Evolutionary conservation across 2,888 invertebrate species (phyloP).

Genomic region (Meteorus cinctellus): DNA sequence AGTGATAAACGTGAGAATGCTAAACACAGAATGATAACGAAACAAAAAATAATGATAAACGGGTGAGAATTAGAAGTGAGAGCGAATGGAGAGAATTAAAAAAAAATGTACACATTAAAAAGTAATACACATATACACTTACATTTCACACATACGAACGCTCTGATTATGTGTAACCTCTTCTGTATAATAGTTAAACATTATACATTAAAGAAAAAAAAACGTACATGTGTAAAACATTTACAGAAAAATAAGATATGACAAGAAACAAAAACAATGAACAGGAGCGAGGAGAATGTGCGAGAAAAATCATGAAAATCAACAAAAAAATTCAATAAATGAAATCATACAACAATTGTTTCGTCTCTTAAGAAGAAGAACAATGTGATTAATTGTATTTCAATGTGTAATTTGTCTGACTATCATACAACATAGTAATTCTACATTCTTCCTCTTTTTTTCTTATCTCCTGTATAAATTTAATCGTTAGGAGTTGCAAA

Average conservation of each 20-base stretch:
- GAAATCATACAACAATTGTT: background rate
- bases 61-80: background rate
- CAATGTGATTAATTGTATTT: constrained; percentile 61
- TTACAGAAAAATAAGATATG: background rate
- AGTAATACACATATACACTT: background rate
- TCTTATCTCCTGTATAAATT: constrained; percentile 68
- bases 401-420: constrained; percentile 70
- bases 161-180: background rate
- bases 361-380: background rate
- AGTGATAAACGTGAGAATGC: constrained; percentile 11
- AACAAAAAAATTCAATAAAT: background rate
- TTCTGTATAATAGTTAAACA: constrained; percentile 7
- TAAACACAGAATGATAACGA: background rate
- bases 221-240: background rate
- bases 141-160: background rate
- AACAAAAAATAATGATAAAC: constrained; percentile 2
- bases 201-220: constrained; percentile 1
- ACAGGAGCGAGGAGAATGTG: background rate
- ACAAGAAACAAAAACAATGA: background rate
- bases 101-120: background rate
- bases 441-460: constrained; percentile 52
- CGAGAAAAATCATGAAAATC: constrained; percentile 5
- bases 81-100: background rate
- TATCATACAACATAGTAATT: constrained; percentile 67
- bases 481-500: constrained; percentile 65